Conservation (phyloP, 2,113 vertebrate species). For the Stomatorhinus ivindoensis region DNA sequence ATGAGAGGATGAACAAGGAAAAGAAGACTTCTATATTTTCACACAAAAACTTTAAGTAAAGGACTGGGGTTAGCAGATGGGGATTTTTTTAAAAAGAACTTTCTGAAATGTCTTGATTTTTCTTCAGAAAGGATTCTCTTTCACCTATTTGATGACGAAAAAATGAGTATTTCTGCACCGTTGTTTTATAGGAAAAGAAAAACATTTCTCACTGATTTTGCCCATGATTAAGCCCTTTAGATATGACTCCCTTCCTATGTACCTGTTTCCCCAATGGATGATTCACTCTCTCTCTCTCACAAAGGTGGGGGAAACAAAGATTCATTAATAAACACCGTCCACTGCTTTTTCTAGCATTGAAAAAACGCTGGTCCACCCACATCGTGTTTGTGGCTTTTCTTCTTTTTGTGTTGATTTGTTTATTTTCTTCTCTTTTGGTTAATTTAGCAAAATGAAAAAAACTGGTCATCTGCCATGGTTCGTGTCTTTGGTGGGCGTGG, state of each 20-base stretch:
- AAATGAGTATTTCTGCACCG: conserved; percentile 63
- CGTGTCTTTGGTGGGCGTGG: conserved; percentile 1
- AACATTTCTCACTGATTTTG: conserved; percentile 43
- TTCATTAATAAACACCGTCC: conserved; percentile 56
- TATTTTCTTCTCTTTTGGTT: conserved; percentile 32
- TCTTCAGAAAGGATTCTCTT: conserved; percentile 58
- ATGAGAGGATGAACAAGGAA: conserved; percentile 49
- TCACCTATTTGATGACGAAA: conserved; percentile 59
- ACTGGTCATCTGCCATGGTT: not conserved
- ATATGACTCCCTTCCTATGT: conserved; percentile 39
- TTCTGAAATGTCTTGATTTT: conserved; percentile 69
- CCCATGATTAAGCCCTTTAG: conserved; percentile 47
- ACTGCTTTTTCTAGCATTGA: conserved; percentile 39
- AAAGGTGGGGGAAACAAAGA: conserved; percentile 24
- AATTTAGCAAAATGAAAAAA: conserved; percentile 23
- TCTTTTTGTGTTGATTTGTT: conserved; percentile 29
- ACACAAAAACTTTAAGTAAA: conserved; percentile 66
- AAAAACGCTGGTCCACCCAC: conserved; percentile 25
- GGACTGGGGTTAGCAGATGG: conserved; percentile 47
- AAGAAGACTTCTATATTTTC: conserved; percentile 76
- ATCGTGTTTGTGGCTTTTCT: conserved; percentile 26
- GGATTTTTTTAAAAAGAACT: conserved; percentile 57
- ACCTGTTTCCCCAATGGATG: conserved; percentile 43
- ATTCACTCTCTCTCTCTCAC: conserved; percentile 34
- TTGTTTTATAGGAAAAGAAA: conserved; percentile 58